Conservation (phyloP, 1,140 invertebrate genomes). For the Kradibia gibbosae region DNA sequence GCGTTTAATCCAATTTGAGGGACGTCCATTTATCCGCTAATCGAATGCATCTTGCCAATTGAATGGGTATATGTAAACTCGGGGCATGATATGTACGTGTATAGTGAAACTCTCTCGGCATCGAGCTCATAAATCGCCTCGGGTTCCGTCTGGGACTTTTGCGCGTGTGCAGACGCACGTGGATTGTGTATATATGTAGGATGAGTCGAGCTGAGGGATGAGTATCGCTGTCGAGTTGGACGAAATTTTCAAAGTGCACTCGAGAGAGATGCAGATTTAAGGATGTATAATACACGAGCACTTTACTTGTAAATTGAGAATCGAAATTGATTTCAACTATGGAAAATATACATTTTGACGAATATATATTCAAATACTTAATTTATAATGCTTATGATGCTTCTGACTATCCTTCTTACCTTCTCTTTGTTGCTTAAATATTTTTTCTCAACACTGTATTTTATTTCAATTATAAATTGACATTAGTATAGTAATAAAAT, state of each 20-base stretch:
- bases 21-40: constrained; percentile 45
- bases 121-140: constrained; percentile 23
- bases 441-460: not conserved
- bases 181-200: not conserved
- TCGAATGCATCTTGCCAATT: constrained; percentile 49
- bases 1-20: constrained; percentile 14
- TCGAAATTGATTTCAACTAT: constrained; percentile 23
- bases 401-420: not conserved
- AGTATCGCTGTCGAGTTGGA: not conserved
- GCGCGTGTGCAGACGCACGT: not conserved
- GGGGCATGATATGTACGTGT: not conserved
- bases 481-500: no score
- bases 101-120: not conserved
- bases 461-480: not conserved
- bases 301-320: constrained; percentile 22
- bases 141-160: constrained; percentile 21
- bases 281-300: constrained; percentile 20
- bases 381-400: not conserved
- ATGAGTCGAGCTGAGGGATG: not conserved
- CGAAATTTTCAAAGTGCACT: constrained; percentile 29
- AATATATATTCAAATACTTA: not conserved
- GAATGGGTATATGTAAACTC: constrained; percentile 3
- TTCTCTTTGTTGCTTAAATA: not conserved
- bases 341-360: not conserved
- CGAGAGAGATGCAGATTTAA: constrained; percentile 36